A percentile compares a stretch with the other conserved stretches of the same genome.
Conservation (phyloP, 2,888 invertebrate species). For the Agrochola macilenta region DNA sequence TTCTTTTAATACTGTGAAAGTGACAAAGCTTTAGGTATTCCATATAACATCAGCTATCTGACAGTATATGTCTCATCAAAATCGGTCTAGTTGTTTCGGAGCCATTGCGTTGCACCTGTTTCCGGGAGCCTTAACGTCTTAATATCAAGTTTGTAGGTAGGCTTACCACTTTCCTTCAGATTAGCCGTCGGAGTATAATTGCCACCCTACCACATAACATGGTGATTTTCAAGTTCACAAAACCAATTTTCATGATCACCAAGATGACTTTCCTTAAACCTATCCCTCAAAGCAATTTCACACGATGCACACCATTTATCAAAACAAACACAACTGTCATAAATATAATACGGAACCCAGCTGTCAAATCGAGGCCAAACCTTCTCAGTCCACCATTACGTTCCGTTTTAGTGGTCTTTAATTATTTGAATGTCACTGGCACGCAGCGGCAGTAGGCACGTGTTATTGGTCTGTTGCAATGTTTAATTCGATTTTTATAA, state of each 20-base stretch:
- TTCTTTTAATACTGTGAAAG: too few species aligned
- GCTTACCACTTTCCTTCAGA: not conserved
- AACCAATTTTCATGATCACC: not conserved
- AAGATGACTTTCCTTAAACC: too few species aligned
- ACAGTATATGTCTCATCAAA: too few species aligned
- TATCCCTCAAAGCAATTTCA: not conserved
- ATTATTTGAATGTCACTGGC: conserved; percentile 68
- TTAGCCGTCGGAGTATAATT: not conserved
- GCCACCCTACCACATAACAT: not conserved
- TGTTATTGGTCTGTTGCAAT: conserved; percentile 57
- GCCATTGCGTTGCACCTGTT: too few species aligned
- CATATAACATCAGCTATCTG: too few species aligned
- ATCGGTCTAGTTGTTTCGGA: too few species aligned
- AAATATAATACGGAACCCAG: conserved; percentile 28
- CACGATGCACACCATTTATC: conserved; percentile 11
- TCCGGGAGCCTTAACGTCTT: too few species aligned
- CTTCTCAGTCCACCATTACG: conserved; percentile 41
- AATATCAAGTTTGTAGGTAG: too few species aligned
- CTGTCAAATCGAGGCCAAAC: conserved; percentile 51
- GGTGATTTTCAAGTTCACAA: not conserved
- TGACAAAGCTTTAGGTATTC: too few species aligned
- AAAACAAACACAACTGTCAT: conserved; percentile 27
- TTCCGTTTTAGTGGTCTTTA: conserved; percentile 58
- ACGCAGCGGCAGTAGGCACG: conserved; percentile 53
- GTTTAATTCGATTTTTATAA: conserved; percentile 50